Base-by-base conservation (phyloP, 2,113 vertebrate genomes). In the Heteronetta atricapilla region DNA sequence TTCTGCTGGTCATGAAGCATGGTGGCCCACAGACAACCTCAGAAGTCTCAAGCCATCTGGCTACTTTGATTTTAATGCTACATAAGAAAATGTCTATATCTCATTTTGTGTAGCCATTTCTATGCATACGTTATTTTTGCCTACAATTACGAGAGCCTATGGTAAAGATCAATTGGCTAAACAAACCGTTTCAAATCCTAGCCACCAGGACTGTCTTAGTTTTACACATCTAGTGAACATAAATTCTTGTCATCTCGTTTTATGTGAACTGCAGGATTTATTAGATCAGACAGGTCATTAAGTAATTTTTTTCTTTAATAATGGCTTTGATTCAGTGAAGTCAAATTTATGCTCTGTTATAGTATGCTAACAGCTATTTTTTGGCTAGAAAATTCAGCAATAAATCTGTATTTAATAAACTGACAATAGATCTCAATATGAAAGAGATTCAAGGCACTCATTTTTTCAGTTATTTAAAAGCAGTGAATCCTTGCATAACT, bases 321-420 rank as follows among this genome's bases (percentile, higher is more conserved):
- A 95, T 80, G 85, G 86, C 89, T 96, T 86, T 67, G 96, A 94
- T 96, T 97, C 96, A 95, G 89, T 81, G 92, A 97, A 97, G 82
- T 97, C 86, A 89, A 97, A 98, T 98, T 97, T 98, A 97, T 97
- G 94, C 82, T 95, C 84, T 78, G 75, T 97, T 97, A 97, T 94
- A 81, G 91, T 96, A 90, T 88, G 84, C 80, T 96, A 97, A 95
- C 95, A 97, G 95, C 94, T 96, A 95, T 91, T 84, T 97, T 97
- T 97, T 89, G 93, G 89, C 73, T 92, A 88, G 95, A 38, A 93
- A 93, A 97, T 75, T 95, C 86, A 69, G 94, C 88, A 81, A 91
- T 98, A 98, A 98, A 98, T 98, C 97, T 97, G 96, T 97, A 93
- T 97, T 97, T 97, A 98, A 98, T 98, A 97, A 98, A 98, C 89